Conservation (phyloP, 2,113 vertebrate species). For the Leuciscus idus region DNA sequence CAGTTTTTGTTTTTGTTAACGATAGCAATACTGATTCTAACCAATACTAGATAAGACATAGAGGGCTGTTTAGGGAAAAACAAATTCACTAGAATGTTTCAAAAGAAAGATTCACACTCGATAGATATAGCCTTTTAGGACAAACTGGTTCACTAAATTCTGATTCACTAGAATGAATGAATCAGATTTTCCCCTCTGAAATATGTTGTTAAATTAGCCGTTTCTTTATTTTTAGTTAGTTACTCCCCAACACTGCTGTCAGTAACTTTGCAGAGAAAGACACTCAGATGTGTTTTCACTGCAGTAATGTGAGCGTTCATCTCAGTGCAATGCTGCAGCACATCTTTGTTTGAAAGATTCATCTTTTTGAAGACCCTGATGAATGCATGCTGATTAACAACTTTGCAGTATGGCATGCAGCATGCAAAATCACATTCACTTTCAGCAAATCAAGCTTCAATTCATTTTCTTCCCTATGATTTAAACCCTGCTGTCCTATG, state of each 20-base stretch:
- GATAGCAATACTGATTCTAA: background rate
- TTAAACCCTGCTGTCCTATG: background rate
- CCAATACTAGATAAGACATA: background rate
- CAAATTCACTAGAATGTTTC: background rate
- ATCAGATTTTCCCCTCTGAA: background rate
- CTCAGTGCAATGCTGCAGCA: background rate
- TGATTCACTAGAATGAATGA: background rate
- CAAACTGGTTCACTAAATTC: background rate
- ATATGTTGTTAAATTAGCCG: background rate
- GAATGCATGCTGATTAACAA: background rate
- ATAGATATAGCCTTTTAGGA: background rate
- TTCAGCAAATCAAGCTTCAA: background rate
- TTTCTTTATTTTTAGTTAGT: background rate
- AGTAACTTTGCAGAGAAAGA: background rate
- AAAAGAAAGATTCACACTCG: background rate
- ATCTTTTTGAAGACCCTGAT: background rate
- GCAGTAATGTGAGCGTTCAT: background rate
- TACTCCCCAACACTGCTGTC: background rate
- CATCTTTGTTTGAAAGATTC: slow-evolving; percentile 21
- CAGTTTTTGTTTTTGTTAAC: background rate
- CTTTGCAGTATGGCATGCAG: background rate
- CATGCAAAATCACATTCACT: background rate
- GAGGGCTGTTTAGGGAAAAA: background rate
- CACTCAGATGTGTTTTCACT: background rate
- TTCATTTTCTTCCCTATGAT: background rate